Evolutionary conservation across 2,888 invertebrate genomes (phyloP).

Genomic region (Eilema depressum): DNA sequence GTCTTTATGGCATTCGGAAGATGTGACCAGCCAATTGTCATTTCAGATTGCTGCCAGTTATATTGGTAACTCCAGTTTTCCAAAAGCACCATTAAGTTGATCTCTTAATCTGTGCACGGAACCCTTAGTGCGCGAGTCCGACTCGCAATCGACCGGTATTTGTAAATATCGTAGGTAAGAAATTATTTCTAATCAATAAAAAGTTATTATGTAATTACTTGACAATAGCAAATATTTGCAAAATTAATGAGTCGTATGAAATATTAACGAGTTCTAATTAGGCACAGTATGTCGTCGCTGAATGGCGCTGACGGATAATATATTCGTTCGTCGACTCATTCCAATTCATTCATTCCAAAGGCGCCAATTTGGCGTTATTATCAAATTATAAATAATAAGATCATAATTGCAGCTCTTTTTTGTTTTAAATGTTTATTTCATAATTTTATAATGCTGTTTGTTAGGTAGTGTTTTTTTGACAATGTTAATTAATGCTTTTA

Average conservation of each 20-base stretch:
- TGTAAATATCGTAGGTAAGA: background rate
- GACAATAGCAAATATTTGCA: background rate
- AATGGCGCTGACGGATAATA: constrained; percentile 20
- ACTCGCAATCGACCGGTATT: too few relatives aligned
- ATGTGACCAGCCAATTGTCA: too few relatives aligned
- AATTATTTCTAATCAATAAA: background rate
- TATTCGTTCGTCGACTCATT: background rate
- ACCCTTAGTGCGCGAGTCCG: too few relatives aligned
- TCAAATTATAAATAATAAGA: constrained; percentile 46
- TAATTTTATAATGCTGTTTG: constrained; percentile 10
- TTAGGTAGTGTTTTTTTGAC: too few relatives aligned
- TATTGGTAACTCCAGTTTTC: too few relatives aligned
- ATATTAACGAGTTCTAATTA: constrained; percentile 46
- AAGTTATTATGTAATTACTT: background rate
- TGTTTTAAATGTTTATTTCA: constrained; percentile 21
- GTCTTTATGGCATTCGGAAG: too few relatives aligned
- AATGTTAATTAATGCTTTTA: too few relatives aligned
- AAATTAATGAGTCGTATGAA: constrained; percentile 17
- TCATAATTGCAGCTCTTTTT: constrained; percentile 42
- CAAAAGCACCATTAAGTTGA: too few relatives aligned
- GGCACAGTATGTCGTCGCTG: constrained; percentile 16
- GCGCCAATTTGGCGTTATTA: constrained; percentile 43
- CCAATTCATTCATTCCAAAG: constrained; percentile 25
- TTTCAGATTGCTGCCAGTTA: too few relatives aligned
- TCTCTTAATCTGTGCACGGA: too few relatives aligned